These are phyloP conservation scores for Astur gentilis DNA, from an alignment of 2,113 vertebrate species.

Conservation along the genomic window DNA sequence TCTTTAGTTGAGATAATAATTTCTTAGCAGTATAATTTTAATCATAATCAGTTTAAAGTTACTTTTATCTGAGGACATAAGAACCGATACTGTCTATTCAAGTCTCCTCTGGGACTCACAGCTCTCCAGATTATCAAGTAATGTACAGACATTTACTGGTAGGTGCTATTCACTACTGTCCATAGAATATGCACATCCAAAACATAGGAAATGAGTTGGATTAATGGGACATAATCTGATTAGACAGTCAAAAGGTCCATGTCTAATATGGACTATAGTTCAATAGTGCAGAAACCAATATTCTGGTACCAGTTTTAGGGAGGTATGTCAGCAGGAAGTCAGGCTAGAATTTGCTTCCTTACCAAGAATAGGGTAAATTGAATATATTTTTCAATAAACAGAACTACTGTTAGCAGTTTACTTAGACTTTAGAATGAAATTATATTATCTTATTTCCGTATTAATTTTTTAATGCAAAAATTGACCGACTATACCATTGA, in stretches of 20 bases:
- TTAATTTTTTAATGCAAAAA: neutral
- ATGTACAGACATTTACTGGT: neutral
- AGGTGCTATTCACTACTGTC: neutral
- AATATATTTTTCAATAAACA: neutral
- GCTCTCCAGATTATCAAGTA: neutral
- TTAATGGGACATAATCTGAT: neutral
- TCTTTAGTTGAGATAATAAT: neutral
- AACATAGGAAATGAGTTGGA: neutral
- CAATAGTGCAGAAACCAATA: neutral
- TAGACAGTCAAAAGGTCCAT: neutral
- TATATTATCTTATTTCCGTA: neutral
- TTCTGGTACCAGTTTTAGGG: neutral
- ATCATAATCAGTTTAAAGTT: neutral
- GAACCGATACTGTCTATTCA: neutral
- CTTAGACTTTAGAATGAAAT: neutral
- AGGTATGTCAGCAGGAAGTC: neutral
- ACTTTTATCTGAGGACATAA: neutral
- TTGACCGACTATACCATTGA: neutral
- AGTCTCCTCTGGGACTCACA: neutral
- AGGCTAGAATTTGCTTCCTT: neutral
- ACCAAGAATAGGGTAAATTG: neutral
- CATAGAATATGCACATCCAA: neutral
- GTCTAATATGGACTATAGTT: neutral
- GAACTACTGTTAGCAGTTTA: neutral
- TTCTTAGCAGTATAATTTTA: neutral